Percentiles rank a stretch among this genome's conserved stretches.
Conservation (phyloP, 2,888 invertebrate genomes). For the Odiellus spinosus region DNA sequence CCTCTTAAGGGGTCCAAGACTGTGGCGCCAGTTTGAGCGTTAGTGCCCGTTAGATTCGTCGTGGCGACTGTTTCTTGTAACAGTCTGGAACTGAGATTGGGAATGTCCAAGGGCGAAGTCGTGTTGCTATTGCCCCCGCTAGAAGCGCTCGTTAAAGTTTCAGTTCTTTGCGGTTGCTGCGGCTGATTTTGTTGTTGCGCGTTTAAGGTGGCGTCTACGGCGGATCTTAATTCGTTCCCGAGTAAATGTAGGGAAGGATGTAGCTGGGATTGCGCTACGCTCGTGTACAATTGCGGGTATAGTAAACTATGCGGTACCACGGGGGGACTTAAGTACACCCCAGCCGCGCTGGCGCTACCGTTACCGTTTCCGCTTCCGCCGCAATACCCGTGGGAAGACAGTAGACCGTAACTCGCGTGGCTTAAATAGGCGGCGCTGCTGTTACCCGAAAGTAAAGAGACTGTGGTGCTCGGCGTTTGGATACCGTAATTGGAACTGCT, state of each 20-base stretch:
- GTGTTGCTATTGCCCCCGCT: too few relatives aligned
- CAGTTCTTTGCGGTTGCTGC: too few relatives aligned
- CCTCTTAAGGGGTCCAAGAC: too few relatives aligned
- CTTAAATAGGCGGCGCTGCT: constrained; percentile 11
- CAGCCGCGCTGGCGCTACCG: constrained; percentile 21
- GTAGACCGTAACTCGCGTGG: constrained; percentile 15
- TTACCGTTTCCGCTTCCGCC: constrained; percentile 6
- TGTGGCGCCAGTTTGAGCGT: too few relatives aligned
- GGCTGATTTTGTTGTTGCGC: constrained; percentile 4
- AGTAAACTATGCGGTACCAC: constrained; percentile 26
- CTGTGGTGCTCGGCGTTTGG: constrained; percentile 16
- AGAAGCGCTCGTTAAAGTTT: too few relatives aligned
- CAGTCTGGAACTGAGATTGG: too few relatives aligned
- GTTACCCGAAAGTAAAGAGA: constrained; percentile 13
- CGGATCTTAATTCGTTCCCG: constrained; percentile 17
- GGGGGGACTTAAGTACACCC: constrained; percentile 22
- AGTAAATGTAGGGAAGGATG: constrained; percentile 21
- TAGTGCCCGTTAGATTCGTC: too few relatives aligned
- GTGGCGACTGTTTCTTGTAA: too few relatives aligned
- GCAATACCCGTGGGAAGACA: constrained; percentile 19
- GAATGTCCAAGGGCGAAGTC: too few relatives aligned
- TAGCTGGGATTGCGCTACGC: constrained; percentile 23
- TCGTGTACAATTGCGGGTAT: constrained; percentile 27
- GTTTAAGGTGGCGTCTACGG: constrained; percentile 12
- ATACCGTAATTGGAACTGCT: constrained; percentile 6